These are phyloP conservation scores for Ips typographus DNA, from an alignment of 1,140 invertebrate genomes.

Conservation along the genomic window DNA sequence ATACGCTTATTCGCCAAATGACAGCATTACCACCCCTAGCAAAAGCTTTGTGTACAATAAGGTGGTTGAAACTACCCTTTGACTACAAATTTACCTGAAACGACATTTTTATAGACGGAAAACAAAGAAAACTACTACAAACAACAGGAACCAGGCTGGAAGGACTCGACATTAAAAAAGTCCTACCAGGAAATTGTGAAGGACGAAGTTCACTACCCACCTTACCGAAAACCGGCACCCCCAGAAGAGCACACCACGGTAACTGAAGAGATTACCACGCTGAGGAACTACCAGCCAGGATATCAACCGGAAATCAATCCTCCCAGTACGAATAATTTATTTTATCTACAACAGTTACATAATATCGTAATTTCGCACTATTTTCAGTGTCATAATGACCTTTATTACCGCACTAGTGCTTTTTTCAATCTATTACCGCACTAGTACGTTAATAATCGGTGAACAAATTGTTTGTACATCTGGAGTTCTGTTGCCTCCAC, in stretches of 20 bases:
- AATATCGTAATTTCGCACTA: too few relatives aligned
- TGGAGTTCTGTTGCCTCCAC: too few relatives aligned
- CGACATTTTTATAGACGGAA: conserved; percentile 31
- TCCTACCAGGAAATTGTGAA: conserved; percentile 32
- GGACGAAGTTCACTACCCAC: conserved; percentile 25
- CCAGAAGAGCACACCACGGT: conserved; percentile 40
- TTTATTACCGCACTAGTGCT: too few relatives aligned
- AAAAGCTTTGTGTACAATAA: conserved; percentile 52
- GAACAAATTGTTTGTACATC: too few relatives aligned
- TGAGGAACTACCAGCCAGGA: conserved; percentile 49
- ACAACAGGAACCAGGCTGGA: conserved; percentile 12
- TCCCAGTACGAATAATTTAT: conserved; percentile 19
- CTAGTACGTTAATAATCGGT: too few relatives aligned
- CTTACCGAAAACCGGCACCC: conserved; percentile 44
- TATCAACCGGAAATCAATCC: conserved; percentile 37
- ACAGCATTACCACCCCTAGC: conserved; percentile 47
- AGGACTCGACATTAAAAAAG: conserved; percentile 18
- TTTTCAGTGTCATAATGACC: too few relatives aligned
- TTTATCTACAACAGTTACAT: too few relatives aligned
- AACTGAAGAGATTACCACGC: conserved; percentile 47
- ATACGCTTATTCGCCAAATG: conserved; percentile 47
- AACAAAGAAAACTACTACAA: conserved; percentile 42
- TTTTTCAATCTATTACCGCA: too few relatives aligned
- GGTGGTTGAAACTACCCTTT: conserved; percentile 5
- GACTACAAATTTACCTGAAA: background rate